These are phyloP conservation scores for Macrobrachium nipponense DNA, from an alignment of 1,140 invertebrate species.

Conservation along the genomic window DNA sequence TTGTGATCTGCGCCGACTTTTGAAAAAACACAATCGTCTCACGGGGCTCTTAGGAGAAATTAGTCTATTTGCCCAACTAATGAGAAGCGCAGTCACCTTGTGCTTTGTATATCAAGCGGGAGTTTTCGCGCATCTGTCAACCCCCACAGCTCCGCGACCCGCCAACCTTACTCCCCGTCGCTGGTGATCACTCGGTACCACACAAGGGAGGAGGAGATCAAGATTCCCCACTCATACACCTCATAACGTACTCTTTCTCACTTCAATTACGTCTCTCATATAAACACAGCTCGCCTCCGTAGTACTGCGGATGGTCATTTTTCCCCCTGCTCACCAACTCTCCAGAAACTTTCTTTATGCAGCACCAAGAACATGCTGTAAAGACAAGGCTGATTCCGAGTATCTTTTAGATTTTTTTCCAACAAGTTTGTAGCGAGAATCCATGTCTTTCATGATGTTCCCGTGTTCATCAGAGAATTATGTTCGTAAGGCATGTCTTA, in stretches of 20 bases:
- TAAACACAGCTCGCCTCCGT: too few species aligned
- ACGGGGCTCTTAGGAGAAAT: neutral
- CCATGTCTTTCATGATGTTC: too few species aligned
- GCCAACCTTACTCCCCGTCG: conserved; percentile 57
- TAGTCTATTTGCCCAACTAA: neutral
- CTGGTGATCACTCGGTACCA: conserved; percentile 57
- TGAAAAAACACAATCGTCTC: too few species aligned
- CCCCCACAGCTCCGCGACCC: conserved; percentile 35
- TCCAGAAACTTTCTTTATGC: too few species aligned
- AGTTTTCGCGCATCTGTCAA: conserved; percentile 59
- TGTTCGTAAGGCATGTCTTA: too few species aligned
- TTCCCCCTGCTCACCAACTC: neutral
- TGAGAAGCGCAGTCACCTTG: neutral
- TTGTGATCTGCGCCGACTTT: neutral
- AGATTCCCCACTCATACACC: conserved; percentile 17
- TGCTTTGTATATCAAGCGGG: neutral
- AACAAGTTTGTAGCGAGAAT: too few species aligned
- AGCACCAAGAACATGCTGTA: too few species aligned
- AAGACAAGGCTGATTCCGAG: too few species aligned
- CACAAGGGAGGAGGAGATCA: conserved; percentile 59
- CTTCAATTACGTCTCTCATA: neutral
- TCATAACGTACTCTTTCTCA: neutral
- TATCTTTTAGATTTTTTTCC: too few species aligned
- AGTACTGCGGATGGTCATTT: neutral
- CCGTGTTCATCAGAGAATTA: too few species aligned